Evolutionary conservation across 2,113 vertebrate species (phyloP).

Genomic region (Neodontobutis hainanensis): DNA sequence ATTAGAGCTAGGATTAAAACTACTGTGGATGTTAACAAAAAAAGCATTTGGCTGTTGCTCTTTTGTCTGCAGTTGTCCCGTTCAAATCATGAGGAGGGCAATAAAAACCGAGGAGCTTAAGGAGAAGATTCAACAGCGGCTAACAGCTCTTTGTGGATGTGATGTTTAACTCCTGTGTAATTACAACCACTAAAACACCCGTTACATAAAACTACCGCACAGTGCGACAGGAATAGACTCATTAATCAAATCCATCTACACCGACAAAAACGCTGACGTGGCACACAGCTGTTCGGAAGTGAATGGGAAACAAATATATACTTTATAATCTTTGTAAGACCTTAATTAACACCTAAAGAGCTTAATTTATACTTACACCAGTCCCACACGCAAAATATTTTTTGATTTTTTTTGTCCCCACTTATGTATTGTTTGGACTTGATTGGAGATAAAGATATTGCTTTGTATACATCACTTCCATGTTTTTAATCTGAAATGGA

Average conservation of each 20-base stretch:
- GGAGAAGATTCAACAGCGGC: conserved; percentile 9
- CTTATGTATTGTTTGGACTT: neutral
- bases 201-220: conserved; percentile 23
- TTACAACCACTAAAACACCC: conserved; percentile 49
- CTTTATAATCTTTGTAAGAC: neutral
- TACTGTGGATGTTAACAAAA: no score
- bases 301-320: no score
- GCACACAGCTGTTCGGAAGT: no score
- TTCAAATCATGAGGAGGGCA: conserved; percentile 4
- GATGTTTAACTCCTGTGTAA: conserved; percentile 41
- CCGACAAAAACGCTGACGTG: neutral
- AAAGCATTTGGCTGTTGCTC: no score
- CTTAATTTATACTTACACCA: neutral
- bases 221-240: neutral
- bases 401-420: neutral
- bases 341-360: neutral
- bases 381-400: neutral
- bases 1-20: no score
- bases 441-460: neutral
- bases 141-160: conserved; percentile 30
- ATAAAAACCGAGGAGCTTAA: neutral
- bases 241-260: neutral
- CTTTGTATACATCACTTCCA: neutral
- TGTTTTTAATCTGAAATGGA: neutral
- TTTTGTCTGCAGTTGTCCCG: no score